Percentiles rank a stretch among this genome's conserved stretches.
These are phyloP conservation scores for Oscheius onirici DNA, from an alignment of 2,888 invertebrate genomes.

Conservation along the genomic window DNA sequence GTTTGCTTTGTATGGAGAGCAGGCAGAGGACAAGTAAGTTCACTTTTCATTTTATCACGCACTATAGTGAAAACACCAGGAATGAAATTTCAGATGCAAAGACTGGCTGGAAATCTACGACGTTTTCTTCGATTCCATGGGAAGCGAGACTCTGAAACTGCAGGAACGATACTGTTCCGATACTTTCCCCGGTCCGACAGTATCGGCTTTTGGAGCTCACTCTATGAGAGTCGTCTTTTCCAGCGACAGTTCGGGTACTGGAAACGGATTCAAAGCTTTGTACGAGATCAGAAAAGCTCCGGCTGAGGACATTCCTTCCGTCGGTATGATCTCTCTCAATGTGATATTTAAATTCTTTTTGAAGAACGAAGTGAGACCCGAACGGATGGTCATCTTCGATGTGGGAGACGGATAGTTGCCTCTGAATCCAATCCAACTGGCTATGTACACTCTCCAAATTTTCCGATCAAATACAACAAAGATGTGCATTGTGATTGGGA, in stretches of 20 bases:
- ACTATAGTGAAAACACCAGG: no score
- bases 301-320: conserved; percentile 61
- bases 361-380: conserved; percentile 18
- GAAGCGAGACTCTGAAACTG: conserved; percentile 35
- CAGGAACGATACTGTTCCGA: conserved; percentile 83
- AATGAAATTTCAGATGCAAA: conserved; percentile 50
- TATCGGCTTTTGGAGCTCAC: conserved; percentile 87
- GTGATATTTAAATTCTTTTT: not conserved
- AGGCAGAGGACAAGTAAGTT: conserved; percentile 20
- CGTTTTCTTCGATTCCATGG: conserved; percentile 54
- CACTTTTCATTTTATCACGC: no score
- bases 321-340: not conserved
- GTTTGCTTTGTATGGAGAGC: conserved; percentile 52
- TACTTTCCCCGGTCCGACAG: conserved; percentile 92
- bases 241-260: conserved; percentile 86
- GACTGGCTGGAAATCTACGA: conserved; percentile 70
- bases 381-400: conserved; percentile 38
- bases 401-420: conserved; percentile 44
- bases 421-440: conserved; percentile 46
- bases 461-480: conserved; percentile 85
- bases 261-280: conserved; percentile 93
- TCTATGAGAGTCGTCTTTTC: conserved; percentile 88
- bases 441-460: conserved; percentile 82
- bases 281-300: conserved; percentile 83
- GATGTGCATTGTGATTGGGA: conserved; percentile 95